Evolutionary conservation across 1,140 invertebrate species (phyloP).

Genomic region (Aricia agestis): DNA sequence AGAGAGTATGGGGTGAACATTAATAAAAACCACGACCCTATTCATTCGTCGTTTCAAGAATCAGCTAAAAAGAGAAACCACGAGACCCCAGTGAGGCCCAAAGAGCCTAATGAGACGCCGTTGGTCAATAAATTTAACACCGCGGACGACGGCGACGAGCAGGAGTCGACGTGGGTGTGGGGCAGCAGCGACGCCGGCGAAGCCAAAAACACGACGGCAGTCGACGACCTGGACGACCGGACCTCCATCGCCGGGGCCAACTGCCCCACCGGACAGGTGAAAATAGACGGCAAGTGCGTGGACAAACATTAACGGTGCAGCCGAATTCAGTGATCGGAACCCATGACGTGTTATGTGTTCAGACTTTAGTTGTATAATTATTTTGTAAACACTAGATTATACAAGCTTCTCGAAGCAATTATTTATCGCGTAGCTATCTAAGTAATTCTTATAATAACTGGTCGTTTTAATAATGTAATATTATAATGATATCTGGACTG

Average conservation of each 20-base stretch:
- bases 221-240: constrained; percentile 28
- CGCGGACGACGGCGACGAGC: neutral
- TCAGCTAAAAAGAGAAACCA: neutral
- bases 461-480: too few species aligned
- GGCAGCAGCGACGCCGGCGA: neutral
- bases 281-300: constrained; percentile 30
- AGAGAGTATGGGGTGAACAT: neutral
- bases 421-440: too few species aligned
- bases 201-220: constrained; percentile 17
- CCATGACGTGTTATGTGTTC: neutral
- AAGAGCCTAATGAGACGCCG: neutral
- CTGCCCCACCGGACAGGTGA: constrained; percentile 33
- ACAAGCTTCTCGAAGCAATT: too few species aligned
- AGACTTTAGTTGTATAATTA: neutral
- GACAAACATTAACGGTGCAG: constrained; percentile 14
- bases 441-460: too few species aligned
- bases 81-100: neutral
- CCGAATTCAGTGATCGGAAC: too few species aligned
- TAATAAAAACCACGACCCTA: neutral
- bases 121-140: neutral
- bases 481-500: too few species aligned
- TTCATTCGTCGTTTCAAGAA: neutral
- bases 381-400: too few species aligned
- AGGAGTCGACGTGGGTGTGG: constrained; percentile 31
- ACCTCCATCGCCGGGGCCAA: constrained; percentile 29